Base-by-base conservation (phyloP, 1,140 invertebrate species). In the Pseudachorutes palmiensis region DNA sequence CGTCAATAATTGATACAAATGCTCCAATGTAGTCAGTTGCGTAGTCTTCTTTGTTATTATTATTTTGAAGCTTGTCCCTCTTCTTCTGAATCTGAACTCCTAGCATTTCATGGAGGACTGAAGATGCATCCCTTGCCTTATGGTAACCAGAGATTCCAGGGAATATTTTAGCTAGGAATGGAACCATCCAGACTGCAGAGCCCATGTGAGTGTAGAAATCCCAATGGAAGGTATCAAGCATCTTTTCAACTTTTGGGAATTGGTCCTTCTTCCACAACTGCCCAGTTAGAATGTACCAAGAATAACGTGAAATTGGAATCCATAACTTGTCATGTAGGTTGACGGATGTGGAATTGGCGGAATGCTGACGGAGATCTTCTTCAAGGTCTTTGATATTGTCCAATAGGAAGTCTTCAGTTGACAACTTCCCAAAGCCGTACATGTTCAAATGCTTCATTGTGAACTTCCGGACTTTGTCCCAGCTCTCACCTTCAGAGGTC, bases 201-300 rank as follows among this genome's bases (percentile, higher is more conserved):
- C 36, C 36, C 5, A 41, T 41, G 19, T 5, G 36, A 5, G 5
- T 41, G 5, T 19, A 41, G 36, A 41, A 9, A 41, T 5, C 36
- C 36, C 36, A 41, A 19, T 41, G 36, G 36, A 41, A 41, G 19
- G 5, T 5, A 19, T 41, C 36, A 5, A 41, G 36, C 5, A 19
- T 19, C 19, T 41, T 41, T 41, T 41, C 36, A 9, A 41, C 36
- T 41, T 41, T 41, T 41, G 36, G 55, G 22, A 57, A 57, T 24
- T 57, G 5, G 5, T 5, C 12, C 28, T 57, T 57, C 9, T 57
- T 22, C 28, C 55, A 28, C 5, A 57, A 5, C 22, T 57, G n/a
- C 5, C 55, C 55, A 12, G 55, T 57, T 57, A 57, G 5, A 5
- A 57, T 57, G 55, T 24, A 57, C 55, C 55, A 57, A 9, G 28